Evolutionary conservation across 2,797 vertebrate genomes (phyloP).

Genomic region (Aeoliscus strigatus): DNA sequence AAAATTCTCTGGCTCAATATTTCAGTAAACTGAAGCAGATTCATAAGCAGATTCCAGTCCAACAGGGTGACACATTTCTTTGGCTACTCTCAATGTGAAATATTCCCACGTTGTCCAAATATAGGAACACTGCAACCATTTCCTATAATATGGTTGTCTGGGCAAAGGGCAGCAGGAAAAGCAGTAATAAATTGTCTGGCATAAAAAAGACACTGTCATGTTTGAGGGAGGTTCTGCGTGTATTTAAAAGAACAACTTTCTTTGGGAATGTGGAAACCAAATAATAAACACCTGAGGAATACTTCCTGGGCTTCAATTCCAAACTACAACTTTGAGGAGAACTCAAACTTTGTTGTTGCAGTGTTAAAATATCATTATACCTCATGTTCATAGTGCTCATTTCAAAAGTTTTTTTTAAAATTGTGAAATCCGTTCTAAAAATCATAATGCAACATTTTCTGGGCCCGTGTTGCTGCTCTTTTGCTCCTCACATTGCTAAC

Average conservation of each 20-base stretch:
- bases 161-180: constrained; percentile 69
- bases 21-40: too few species aligned
- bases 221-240: constrained; percentile 44
- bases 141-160: constrained; percentile 65
- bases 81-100: constrained; percentile 24
- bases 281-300: constrained; percentile 22
- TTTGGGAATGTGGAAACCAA: constrained; percentile 19
- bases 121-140: constrained; percentile 52
- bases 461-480: constrained; percentile 28
- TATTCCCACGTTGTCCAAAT: constrained; percentile 55
- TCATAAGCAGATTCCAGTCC: constrained; percentile 1
- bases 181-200: constrained; percentile 63
- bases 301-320: constrained; percentile 15
- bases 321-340: constrained; percentile 5
- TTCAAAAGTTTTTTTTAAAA: too few species aligned
- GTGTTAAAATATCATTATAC: too few species aligned
- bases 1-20: neutral
- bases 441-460: too few species aligned
- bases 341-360: neutral
- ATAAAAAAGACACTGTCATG: constrained; percentile 37
- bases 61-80: constrained; percentile 12
- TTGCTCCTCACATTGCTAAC: constrained; percentile 20
- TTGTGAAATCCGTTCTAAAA: too few species aligned
- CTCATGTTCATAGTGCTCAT: too few species aligned
- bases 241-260: constrained; percentile 24